phyloP scores from a whole-genome alignment of 2,888 invertebrate genomes.

The Apeira syringaria region DNA sequence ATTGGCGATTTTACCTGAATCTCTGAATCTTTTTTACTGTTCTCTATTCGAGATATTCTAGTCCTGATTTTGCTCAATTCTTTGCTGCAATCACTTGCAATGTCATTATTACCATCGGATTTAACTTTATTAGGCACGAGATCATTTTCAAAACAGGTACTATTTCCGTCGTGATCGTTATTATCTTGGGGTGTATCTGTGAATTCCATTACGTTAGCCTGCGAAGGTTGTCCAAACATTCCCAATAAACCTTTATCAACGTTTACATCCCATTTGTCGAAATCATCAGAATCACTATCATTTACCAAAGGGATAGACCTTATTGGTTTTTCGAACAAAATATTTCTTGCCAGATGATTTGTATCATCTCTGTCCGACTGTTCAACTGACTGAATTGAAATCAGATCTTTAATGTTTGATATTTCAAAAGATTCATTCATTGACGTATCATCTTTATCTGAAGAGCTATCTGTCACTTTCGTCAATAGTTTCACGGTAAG shows the following conservation, averaged over 20 bases:
- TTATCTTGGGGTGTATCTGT: constrained; percentile 1
- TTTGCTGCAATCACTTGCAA: background rate
- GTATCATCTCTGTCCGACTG: background rate
- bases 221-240: constrained; percentile 21
- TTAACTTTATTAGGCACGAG: background rate
- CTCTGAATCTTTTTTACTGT: background rate
- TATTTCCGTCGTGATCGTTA: background rate
- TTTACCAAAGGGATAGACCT: constrained; percentile 55
- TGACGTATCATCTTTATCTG: constrained; percentile 22
- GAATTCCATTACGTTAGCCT: constrained; percentile 1
- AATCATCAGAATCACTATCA: constrained; percentile 31
- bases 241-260: constrained; percentile 35
- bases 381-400: background rate
- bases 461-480: constrained; percentile 25
- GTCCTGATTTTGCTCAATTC: background rate
- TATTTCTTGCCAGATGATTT: background rate
- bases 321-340: constrained; percentile 37
- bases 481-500: constrained; percentile 30
- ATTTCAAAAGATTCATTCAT: background rate
- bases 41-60: background rate
- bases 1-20: background rate
- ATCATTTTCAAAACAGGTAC: background rate
- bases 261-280: constrained; percentile 52
- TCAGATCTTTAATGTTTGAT: constrained; percentile 1
- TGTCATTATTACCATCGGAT: background rate